Evolutionary conservation across 2,113 vertebrate species (phyloP).

Genomic region (Oryzias woworae): DNA sequence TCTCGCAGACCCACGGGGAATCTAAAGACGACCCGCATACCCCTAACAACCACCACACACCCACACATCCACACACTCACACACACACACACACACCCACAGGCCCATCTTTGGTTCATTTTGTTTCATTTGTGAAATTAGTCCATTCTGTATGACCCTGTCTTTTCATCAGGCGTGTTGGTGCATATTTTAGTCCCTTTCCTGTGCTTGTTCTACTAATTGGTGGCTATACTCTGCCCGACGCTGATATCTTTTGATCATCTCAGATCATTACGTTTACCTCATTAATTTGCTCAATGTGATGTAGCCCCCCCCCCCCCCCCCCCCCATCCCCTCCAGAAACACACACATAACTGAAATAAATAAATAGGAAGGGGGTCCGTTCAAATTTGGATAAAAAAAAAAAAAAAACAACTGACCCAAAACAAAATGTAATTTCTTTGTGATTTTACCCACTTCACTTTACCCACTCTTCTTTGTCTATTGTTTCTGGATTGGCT

Average conservation of each 20-base stretch:
- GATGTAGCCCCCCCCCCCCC: constrained; percentile 30
- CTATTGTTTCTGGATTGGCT: constrained; percentile 21
- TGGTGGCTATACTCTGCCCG: constrained; percentile 82
- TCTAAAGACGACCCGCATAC: constrained; percentile 69
- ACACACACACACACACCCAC: constrained; percentile 28
- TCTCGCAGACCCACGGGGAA: constrained; percentile 57
- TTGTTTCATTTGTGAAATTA: constrained; percentile 79
- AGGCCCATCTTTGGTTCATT: constrained; percentile 43
- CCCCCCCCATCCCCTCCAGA: not conserved
- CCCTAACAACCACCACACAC: constrained; percentile 30
- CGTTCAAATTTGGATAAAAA: constrained; percentile 77
- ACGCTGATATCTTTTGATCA: constrained; percentile 83
- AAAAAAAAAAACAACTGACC: constrained; percentile 77
- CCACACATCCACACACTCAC: constrained; percentile 35
- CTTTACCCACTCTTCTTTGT: constrained; percentile 5
- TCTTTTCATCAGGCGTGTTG: constrained; percentile 79
- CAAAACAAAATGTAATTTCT: constrained; percentile 66
- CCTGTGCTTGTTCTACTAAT: constrained; percentile 82
- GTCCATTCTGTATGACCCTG: constrained; percentile 78
- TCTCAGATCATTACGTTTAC: constrained; percentile 85
- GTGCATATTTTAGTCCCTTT: constrained; percentile 80
- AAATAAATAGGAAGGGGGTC: constrained; percentile 61
- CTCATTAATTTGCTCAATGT: constrained; percentile 81
- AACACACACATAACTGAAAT: constrained; percentile 16
- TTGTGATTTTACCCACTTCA: constrained; percentile 44